Base-by-base conservation (phyloP, 2,113 vertebrate species). In the Melanotaenia duboulayi region DNA sequence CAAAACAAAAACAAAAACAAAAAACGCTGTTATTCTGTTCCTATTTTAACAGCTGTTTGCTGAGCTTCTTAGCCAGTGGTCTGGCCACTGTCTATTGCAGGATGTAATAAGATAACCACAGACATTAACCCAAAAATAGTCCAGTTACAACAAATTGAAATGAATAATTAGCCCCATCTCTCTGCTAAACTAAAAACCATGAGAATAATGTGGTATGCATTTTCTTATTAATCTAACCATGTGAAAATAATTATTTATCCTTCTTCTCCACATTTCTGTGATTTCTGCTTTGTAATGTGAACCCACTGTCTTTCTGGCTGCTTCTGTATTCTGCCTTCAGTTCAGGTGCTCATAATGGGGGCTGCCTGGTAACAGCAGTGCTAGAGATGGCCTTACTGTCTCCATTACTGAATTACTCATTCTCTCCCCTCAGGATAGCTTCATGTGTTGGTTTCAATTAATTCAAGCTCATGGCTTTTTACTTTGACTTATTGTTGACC, bases 361-460 rank as follows among this genome's bases (percentile, higher is more conserved):
- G 78, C 65, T 87, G 82, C 87, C 55, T 69, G 67, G 87, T 51
- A 76, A 92, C 87, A 67, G 86, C 83, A 81, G 80, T 80, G 68
- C 57, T 71, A 82, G 86, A 57, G 80, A 87, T 50, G 20, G 48
- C 60, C 64, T 77, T 57, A 39, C 68, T 67, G 57, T 68, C 55
- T 20, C 11, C 40, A 60, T 79, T 52, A 66, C 61, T 19, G 13
- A 35, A 60, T 79, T 52, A 66, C 64, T 84, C 72, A 72, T 58
- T 66, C 66, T 78, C 68, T 79, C 56, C 44, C 58, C n/a, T 57
- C 37, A 67, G 42, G 32, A 19, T 0, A 70, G 23, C 57, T 60
- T 35, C 64, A 4, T 72, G 28, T 37, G n/a, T 13, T 7, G 46
- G 14, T 51, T 44, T 67, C 62, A 12, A n/a, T n/a, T 32, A 54